A percentile compares a stretch with the other conserved stretches of the same genome.
Evolutionary conservation across 2,797 vertebrate genomes (phyloP).

Genomic region (Coluber constrictor): DNA sequence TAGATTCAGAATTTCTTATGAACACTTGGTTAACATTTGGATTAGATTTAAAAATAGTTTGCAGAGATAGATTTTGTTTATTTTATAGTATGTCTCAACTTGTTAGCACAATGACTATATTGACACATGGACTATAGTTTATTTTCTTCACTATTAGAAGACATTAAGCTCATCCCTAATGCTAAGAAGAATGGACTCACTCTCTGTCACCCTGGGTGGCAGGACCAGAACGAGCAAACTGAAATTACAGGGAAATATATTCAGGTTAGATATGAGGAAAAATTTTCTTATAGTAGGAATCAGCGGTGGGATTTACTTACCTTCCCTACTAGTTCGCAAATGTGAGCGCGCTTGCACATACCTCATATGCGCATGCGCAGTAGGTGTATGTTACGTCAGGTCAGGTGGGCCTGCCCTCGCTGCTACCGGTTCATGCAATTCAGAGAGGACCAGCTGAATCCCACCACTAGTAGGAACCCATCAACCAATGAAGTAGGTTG

Average conservation of each 20-base stretch:
- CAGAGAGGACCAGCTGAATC: too few species aligned
- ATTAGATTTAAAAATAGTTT: neutral
- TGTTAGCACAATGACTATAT: neutral
- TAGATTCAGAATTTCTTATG: slow-evolving; percentile 13
- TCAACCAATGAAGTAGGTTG: neutral
- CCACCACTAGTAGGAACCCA: neutral
- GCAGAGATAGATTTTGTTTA: neutral
- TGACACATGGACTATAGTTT: neutral
- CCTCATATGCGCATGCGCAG: too few species aligned
- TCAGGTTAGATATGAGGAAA: neutral
- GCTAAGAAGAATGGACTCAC: neutral
- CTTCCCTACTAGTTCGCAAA: too few species aligned
- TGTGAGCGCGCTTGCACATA: too few species aligned
- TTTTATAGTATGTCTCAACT: neutral
- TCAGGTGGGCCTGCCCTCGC: too few species aligned
- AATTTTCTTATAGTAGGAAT: neutral
- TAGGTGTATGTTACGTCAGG: too few species aligned
- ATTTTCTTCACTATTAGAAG: neutral
- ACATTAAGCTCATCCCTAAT: neutral
- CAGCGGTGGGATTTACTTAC: neutral
- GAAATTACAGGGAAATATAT: neutral
- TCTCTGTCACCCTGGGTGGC: neutral
- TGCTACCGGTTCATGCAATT: too few species aligned
- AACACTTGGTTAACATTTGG: neutral
- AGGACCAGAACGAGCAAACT: neutral